Evolutionary conservation across 2,797 vertebrate species (phyloP).

Genomic region (Fistularia commersonii): DNA sequence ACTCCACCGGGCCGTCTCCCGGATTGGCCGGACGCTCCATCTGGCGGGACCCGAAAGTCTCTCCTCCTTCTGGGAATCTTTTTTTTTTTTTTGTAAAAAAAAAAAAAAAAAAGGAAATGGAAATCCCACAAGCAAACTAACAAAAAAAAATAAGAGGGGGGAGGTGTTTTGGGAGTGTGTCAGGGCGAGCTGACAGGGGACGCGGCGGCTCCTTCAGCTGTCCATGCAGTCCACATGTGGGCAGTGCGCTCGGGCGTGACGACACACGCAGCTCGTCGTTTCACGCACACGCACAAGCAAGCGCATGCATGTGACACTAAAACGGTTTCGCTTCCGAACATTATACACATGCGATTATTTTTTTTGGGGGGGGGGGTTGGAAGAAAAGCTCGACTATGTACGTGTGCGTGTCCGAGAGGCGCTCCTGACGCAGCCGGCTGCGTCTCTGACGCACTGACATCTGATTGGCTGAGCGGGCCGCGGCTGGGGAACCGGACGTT

Average conservation of each 20-base stretch:
- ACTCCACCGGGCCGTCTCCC: conserved; percentile 45
- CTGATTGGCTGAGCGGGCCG: conserved; percentile 41
- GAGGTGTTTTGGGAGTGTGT: conserved; percentile 16
- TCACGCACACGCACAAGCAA: no score
- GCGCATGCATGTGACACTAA: no score
- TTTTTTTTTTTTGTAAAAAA: no score
- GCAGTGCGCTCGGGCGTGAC: conserved; percentile 35
- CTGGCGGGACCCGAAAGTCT: conserved; percentile 1
- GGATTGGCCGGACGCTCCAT: conserved; percentile 53
- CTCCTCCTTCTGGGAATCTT: conserved; percentile 2
- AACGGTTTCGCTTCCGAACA: no score
- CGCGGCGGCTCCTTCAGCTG: conserved; percentile 46
- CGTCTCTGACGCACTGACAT: conserved; percentile 49
- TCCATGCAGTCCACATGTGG: conserved; percentile 35
- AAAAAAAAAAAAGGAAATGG: conserved; percentile 2
- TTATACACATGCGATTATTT: no score
- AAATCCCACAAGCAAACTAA: not conserved
- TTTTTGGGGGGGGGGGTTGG: no score
- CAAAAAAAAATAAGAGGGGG: not conserved
- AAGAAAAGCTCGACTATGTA: not conserved
- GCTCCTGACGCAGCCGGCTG: conserved; percentile 45
- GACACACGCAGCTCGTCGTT: conserved; percentile 19
- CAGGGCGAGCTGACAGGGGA: conserved; percentile 22
- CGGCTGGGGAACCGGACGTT: no score
- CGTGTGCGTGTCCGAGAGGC: conserved; percentile 22